A percentile compares a stretch with the other conserved stretches of the same genome.
Evolutionary conservation across 2,888 invertebrate species (phyloP).

Genomic region (Augochlorella aurata): DNA sequence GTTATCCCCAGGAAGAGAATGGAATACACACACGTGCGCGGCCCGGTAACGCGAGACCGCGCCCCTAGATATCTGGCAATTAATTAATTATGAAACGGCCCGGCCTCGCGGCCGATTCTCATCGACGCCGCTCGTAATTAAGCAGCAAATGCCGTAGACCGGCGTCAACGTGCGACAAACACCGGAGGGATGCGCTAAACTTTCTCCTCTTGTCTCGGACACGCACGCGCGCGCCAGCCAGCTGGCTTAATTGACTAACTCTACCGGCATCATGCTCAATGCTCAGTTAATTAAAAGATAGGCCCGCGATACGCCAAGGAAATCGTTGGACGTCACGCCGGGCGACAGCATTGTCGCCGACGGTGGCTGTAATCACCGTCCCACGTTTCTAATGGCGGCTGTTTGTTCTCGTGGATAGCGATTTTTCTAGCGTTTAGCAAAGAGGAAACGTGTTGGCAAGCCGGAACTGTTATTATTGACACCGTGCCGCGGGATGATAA

Average conservation of each 20-base stretch:
- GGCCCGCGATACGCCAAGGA: conserved; percentile 57
- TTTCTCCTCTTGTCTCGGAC: conserved; percentile 65
- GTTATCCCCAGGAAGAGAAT: conserved; percentile 33
- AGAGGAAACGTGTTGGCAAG: neutral
- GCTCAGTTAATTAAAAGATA: conserved; percentile 69
- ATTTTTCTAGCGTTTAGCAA: neutral
- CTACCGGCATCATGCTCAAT: conserved; percentile 71
- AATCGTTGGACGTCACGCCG: conserved; percentile 59
- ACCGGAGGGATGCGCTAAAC: conserved; percentile 49
- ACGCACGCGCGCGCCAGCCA: conserved; percentile 47
- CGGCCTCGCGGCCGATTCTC: conserved; percentile 11
- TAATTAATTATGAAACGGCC: conserved; percentile 38
- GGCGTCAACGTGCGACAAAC: conserved; percentile 9
- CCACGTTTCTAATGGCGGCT: conserved; percentile 7
- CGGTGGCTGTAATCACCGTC: conserved; percentile 6
- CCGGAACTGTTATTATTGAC: neutral
- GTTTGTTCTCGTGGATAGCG: neutral
- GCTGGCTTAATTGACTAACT: conserved; percentile 68
- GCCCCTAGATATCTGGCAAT: conserved; percentile 42
- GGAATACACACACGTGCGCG: conserved; percentile 6
- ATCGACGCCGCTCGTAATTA: conserved; percentile 37
- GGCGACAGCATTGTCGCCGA: conserved; percentile 40
- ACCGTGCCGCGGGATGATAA: neutral
- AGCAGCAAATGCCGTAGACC: conserved; percentile 16
- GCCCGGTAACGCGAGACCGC: neutral